These are phyloP conservation scores for Lycia hirtaria DNA, from an alignment of 2,888 invertebrate species.

Conservation along the genomic window DNA sequence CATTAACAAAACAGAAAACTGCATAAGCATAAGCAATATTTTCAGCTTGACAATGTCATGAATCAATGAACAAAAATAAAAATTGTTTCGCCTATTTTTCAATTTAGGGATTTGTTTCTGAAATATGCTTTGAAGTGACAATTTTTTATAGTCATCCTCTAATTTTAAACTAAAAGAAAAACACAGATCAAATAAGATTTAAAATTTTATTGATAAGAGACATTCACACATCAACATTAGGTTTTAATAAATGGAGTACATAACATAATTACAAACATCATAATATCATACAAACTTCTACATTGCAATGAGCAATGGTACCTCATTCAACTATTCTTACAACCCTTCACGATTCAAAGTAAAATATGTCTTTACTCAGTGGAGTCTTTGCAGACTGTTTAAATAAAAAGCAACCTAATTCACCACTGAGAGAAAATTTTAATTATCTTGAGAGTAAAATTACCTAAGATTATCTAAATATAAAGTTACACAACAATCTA, in stretches of 20 bases:
- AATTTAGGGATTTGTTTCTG: too few relatives aligned
- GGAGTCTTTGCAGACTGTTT: slow-evolving; percentile 8
- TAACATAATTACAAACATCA: slow-evolving; percentile 66
- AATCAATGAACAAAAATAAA: too few relatives aligned
- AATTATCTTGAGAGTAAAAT: slow-evolving; percentile 22
- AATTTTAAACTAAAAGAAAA: slow-evolving; percentile 8
- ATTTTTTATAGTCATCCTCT: background rate
- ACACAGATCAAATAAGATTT: slow-evolving; percentile 46
- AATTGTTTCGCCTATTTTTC: too few relatives aligned
- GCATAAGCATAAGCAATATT: too few relatives aligned
- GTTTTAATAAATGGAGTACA: slow-evolving; percentile 68
- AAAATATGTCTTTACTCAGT: slow-evolving; percentile 32
- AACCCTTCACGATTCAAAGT: slow-evolving; percentile 37
- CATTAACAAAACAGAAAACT: too few relatives aligned
- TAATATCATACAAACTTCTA: slow-evolving; percentile 68
- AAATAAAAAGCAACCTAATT: slow-evolving; percentile 16
- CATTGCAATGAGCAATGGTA: slow-evolving; percentile 59
- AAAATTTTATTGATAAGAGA: slow-evolving; percentile 83
- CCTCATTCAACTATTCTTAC: slow-evolving; percentile 41
- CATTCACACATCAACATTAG: slow-evolving; percentile 85
- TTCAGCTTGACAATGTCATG: too few relatives aligned
- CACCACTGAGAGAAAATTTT: slow-evolving; percentile 11
- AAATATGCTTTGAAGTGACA: background rate
- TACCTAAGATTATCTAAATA: slow-evolving; percentile 30
- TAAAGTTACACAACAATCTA: slow-evolving; percentile 26